Conservation (phyloP, 2,797 vertebrate species). For the Falco columbarius region DNA sequence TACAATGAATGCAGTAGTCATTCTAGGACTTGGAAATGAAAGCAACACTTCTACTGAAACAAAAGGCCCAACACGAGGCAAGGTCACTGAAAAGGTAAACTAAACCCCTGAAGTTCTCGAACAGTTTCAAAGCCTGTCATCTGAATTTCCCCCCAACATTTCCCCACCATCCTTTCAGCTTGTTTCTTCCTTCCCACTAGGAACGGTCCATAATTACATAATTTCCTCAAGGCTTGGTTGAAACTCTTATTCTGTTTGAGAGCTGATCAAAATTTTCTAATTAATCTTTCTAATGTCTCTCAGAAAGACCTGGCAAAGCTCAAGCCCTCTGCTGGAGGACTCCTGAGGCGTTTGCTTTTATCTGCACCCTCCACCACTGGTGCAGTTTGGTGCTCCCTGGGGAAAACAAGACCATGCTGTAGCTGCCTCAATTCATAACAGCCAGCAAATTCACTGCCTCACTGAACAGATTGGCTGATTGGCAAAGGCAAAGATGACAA, state of each 20-base stretch:
- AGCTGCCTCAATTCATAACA: not conserved
- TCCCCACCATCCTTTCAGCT: not conserved
- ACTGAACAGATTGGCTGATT: not conserved
- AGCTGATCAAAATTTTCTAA: not conserved
- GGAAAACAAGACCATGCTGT: not conserved
- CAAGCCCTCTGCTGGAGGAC: not conserved
- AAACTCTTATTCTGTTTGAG: not conserved
- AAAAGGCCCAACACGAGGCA: not conserved
- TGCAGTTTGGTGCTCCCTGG: not conserved
- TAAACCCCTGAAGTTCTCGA: not conserved
- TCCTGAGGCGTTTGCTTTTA: not conserved
- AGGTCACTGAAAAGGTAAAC: not conserved
- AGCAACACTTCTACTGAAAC: not conserved
- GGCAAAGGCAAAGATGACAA: not conserved
- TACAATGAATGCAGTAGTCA: not conserved
- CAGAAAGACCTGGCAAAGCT: not conserved
- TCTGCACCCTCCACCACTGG: not conserved
- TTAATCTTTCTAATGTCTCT: not conserved
- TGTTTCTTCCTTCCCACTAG: not conserved
- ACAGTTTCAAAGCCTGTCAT: not conserved
- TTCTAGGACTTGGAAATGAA: not conserved
- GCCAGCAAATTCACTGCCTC: not conserved
- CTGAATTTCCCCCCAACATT: not conserved
- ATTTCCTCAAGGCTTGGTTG: not conserved
- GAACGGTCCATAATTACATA: not conserved